Conservation (phyloP, 2,888 invertebrate genomes). For the Callyntrura guangdongensis region DNA sequence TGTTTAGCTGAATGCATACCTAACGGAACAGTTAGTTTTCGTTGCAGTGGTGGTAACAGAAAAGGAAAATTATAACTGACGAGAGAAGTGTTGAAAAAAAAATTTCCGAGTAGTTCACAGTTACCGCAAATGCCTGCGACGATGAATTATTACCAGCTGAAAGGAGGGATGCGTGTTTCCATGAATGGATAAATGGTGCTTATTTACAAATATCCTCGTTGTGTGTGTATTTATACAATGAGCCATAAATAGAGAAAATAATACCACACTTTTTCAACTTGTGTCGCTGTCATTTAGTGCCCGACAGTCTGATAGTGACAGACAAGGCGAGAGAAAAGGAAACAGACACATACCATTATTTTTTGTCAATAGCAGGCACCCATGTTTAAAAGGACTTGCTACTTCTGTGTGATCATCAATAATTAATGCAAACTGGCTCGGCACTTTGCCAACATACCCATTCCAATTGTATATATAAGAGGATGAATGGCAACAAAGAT, state of each 20-base stretch:
- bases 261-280: not conserved
- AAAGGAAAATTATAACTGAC: too few species aligned
- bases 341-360: constrained; percentile 21
- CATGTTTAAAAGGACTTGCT: constrained; percentile 23
- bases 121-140: not conserved
- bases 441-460: not conserved
- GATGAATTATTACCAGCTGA: not conserved
- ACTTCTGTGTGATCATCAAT: constrained; percentile 32
- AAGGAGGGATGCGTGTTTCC: not conserved
- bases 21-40: not conserved
- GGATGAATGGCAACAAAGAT: not conserved
- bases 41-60: not conserved
- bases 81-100: not conserved
- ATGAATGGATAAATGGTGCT: constrained; percentile 32
- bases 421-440: constrained; percentile 53
- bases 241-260: not conserved
- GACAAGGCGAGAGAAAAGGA: not conserved
- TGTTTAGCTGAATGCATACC: not conserved
- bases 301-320: constrained; percentile 43
- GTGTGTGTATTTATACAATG: not conserved
- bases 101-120: not conserved
- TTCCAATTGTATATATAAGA: not conserved
- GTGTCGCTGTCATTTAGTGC: constrained; percentile 11
- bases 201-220: constrained; percentile 10
- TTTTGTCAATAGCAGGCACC: constrained; percentile 33